These are phyloP conservation scores for Aphelinus certus DNA, from an alignment of 1,140 invertebrate species.

Conservation along the genomic window DNA sequence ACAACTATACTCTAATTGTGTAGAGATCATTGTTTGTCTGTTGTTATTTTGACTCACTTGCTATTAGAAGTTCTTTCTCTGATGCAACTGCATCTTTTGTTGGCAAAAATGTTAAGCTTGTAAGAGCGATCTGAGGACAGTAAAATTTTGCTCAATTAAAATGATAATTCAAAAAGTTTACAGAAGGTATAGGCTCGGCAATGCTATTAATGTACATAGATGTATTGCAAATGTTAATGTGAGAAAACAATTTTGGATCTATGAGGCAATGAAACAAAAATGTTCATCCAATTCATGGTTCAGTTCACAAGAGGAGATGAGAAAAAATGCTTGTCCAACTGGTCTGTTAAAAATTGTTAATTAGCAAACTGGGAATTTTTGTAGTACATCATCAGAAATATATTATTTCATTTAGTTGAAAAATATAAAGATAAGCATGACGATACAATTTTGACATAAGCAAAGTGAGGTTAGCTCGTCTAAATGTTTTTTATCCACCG, in stretches of 20 bases:
- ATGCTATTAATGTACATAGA: no score
- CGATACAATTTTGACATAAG: constrained; percentile 57
- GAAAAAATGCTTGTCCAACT: no score
- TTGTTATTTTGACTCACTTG: constrained; percentile 70
- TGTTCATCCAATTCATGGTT: no score
- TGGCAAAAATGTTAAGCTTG: constrained; percentile 86
- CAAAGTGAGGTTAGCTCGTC: constrained; percentile 49
- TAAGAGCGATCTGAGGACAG: constrained; percentile 79
- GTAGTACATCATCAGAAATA: neutral
- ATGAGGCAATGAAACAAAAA: no score
- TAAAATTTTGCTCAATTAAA: constrained; percentile 24
- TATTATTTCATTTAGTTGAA: constrained; percentile 22
- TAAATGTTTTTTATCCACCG: no score
- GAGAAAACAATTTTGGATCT: no score
- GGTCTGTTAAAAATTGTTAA: no score
- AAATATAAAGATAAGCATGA: constrained; percentile 51
- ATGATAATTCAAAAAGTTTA: no score
- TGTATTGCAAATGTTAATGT: no score
- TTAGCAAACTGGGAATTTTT: no score
- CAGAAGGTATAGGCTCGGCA: no score
- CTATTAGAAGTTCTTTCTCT: constrained; percentile 88
- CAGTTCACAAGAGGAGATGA: no score
- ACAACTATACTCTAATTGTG: neutral
- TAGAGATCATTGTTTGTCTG: neutral
- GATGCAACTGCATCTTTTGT: constrained; percentile 81